Conservation (phyloP, 92 coral and sea anemone species). For the Epizoanthus rinbou region DNA sequence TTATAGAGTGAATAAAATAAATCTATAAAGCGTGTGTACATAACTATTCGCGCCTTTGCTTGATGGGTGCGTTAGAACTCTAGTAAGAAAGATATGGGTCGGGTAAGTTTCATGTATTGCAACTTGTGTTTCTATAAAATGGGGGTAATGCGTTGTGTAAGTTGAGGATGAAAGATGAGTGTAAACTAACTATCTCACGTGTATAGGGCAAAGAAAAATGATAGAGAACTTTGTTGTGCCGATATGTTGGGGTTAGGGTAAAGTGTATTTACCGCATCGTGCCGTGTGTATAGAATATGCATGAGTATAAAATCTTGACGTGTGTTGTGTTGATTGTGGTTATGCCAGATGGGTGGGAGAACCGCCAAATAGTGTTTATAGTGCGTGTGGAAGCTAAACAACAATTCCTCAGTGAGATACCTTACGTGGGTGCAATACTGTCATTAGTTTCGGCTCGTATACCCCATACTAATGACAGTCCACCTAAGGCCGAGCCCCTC, state of each 20-base stretch:
- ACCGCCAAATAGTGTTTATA: conserved; percentile 8
- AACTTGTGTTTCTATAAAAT: conserved; percentile 1
- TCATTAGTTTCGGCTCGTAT: conserved; percentile 7
- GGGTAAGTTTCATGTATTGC: not conserved
- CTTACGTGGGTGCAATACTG: too few species aligned
- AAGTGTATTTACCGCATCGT: not conserved
- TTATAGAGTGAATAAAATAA: conserved; percentile 17
- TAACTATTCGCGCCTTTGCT: not conserved
- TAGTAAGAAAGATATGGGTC: not conserved
- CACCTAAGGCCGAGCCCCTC: conserved; percentile 22
- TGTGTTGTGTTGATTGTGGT: conserved; percentile 16
- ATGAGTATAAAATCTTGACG: not conserved
- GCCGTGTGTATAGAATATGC: not conserved
- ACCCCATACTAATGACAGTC: too few species aligned
- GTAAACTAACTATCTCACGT: conserved; percentile 9
- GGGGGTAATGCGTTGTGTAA: not conserved
- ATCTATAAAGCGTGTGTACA: conserved; percentile 8
- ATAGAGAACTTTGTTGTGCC: not conserved
- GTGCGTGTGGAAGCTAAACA: conserved; percentile 25
- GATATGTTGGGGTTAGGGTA: not conserved
- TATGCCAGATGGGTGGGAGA: not conserved
- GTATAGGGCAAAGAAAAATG: conserved; percentile 18
- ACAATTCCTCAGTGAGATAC: too few species aligned
- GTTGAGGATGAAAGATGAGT: conserved; percentile 2
- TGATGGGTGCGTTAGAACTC: conserved; percentile 3